Base-by-base conservation (phyloP, 2,888 invertebrate species). In the Oxystoma pomonae region DNA sequence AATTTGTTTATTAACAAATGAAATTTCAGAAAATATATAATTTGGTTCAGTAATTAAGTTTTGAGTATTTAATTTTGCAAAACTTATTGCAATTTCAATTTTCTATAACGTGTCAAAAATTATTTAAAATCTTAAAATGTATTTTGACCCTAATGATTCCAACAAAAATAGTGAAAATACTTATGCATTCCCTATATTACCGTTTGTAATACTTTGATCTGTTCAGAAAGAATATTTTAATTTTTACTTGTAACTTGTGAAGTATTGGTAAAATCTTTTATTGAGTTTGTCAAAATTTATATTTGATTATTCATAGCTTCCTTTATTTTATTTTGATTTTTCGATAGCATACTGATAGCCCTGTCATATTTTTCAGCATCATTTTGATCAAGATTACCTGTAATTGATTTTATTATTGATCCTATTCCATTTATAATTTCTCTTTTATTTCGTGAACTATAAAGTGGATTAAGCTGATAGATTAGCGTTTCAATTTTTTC, bases 41-140 rank as follows among this genome's bases (percentile, higher is more conserved):
- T 58, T 55, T 20, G 66, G 62, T 20, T 66, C 62, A 57, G 56
- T 57, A 19, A 66, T 65, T 20, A 64, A 58, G 62, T 65, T 66
- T 53, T 65, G 62, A 55, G 60, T 63, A 58, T 67, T 67, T 61
- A 63, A 51, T 65, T 67, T 64, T 51, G 65, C 55, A 64, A 67
- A 66, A 35, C 60, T 60, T 51, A 62, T 63, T 21, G 63, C 63
- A 55, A 59, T 52, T 67, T 66, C 67, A 22, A 62, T 52, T 58
- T 64, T 67, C 49, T 67, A 63, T 59, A 64, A 61, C 3, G 58
- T 52, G 58, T 67, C 61, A 51, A 60, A 65, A 17, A 67, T 67
- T 58, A 58, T 63, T 63, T 67, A 58, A 53, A 57, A 66, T 16
- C 1, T 55, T 17, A 49, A 61, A n/a, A 20, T 50, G 16, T 21